A percentile compares a stretch with the other conserved stretches of the same genome.
Evolutionary conservation across 2,888 invertebrate genomes (phyloP).

Genomic region (Campoplex capitator): DNA sequence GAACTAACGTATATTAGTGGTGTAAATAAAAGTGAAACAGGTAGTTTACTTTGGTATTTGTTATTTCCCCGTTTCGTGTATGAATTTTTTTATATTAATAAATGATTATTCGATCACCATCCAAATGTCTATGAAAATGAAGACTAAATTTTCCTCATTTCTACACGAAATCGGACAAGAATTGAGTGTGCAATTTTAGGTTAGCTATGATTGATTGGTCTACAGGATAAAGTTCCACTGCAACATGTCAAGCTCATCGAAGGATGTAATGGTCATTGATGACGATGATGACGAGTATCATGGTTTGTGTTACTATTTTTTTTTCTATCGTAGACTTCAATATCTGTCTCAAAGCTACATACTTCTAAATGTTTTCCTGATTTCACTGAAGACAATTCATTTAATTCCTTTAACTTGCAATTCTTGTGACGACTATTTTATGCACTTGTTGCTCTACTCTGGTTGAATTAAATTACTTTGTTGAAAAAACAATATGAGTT

Average conservation of each 20-base stretch:
- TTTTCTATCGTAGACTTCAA: background rate
- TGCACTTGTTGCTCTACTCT: background rate
- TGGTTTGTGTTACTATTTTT: slow-evolving; percentile 71
- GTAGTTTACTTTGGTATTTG: background rate
- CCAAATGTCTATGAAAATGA: background rate
- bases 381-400: background rate
- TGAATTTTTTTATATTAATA: background rate
- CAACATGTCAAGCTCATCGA: slow-evolving; percentile 67
- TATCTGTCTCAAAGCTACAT: background rate
- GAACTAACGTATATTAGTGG: slow-evolving; percentile 4
- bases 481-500: background rate
- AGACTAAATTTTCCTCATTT: background rate
- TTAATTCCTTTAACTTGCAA: background rate
- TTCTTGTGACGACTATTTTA: too few species aligned
- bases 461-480: background rate
- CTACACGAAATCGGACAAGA: background rate
- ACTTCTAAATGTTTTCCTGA: background rate
- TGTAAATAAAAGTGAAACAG: slow-evolving; percentile 7
- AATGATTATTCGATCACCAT: background rate
- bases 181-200: slow-evolving; percentile 17
- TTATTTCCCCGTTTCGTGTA: background rate
- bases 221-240: background rate
- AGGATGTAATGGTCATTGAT: slow-evolving; percentile 72
- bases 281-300: slow-evolving; percentile 73
- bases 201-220: slow-evolving; percentile 30